Percentiles rank a stretch among this genome's conserved stretches.
Evolutionary conservation across 2,888 invertebrate species (phyloP).

Genomic region (Drosophila paranaensis): DNA sequence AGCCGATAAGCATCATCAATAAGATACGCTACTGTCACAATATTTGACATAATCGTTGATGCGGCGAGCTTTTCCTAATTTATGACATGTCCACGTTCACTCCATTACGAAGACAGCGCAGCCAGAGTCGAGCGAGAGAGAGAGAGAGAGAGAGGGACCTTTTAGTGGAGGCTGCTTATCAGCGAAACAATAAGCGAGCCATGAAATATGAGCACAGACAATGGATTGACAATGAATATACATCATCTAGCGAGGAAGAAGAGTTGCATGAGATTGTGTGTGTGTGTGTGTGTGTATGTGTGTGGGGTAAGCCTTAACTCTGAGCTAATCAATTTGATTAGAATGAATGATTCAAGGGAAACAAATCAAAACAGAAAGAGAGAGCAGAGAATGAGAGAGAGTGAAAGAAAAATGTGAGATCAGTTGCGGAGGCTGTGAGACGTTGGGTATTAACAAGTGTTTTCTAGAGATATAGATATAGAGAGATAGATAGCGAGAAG

Average conservation of each 20-base stretch:
- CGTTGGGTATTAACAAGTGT: neutral
- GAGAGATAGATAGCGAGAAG: neutral
- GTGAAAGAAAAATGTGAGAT: neutral
- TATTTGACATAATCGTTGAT: constrained; percentile 72
- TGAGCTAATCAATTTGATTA: constrained; percentile 24
- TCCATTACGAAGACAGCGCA: constrained; percentile 43
- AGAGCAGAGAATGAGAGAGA: neutral
- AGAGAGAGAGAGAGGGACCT: neutral
- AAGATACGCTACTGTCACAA: constrained; percentile 61
- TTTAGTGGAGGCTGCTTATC: constrained; percentile 56
- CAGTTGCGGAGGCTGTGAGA: neutral
- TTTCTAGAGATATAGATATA: neutral
- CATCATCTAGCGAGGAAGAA: constrained; percentile 6
- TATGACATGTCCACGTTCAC: constrained; percentile 71
- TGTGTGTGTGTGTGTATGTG: no score
- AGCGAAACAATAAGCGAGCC: constrained; percentile 48
- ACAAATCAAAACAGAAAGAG: neutral
- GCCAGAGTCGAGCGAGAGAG: neutral
- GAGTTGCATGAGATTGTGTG: constrained; percentile 5
- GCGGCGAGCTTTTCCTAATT: constrained; percentile 65
- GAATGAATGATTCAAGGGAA: neutral
- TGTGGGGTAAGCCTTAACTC: neutral
- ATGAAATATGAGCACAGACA: constrained; percentile 65
- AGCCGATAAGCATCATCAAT: constrained; percentile 64
- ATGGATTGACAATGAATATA: constrained; percentile 43